Percentiles rank a stretch among this genome's conserved stretches.
Conservation (phyloP, 2,888 invertebrate genomes). For the Thecocarcelia acutangulata region DNA sequence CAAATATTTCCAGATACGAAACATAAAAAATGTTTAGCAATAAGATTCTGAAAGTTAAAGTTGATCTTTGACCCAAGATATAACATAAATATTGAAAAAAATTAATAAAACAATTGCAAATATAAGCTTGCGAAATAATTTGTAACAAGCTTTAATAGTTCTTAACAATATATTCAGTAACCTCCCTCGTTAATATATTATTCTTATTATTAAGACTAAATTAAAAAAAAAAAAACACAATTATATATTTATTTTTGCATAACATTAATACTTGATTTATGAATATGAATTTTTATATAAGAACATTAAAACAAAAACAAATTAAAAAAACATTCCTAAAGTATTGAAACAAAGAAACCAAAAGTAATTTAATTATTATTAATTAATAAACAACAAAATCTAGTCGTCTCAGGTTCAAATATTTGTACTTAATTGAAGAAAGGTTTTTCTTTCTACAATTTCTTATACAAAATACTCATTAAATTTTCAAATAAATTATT, state of each 20-base stretch:
- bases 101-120: too few species aligned
- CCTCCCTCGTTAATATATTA: not conserved
- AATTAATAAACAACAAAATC: slow-evolving; percentile 61
- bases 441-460: slow-evolving; percentile 16
- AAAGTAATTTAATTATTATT: slow-evolving; percentile 16
- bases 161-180: too few species aligned
- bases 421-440: slow-evolving; percentile 35
- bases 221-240: not conserved
- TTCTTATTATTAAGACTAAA: slow-evolving; percentile 23
- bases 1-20: too few species aligned
- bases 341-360: slow-evolving; percentile 4
- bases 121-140: too few species aligned
- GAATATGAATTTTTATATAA: slow-evolving; percentile 7
- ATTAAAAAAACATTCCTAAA: slow-evolving; percentile 59
- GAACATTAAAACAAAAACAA: slow-evolving; percentile 17
- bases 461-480: slow-evolving; percentile 5
- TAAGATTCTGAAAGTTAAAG: too few species aligned
- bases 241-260: slow-evolving; percentile 27
- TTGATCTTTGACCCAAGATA: too few species aligned
- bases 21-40: too few species aligned
- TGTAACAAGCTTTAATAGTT: too few species aligned
- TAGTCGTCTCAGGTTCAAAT: slow-evolving; percentile 69
- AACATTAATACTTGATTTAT: slow-evolving; percentile 29
- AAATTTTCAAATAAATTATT: slow-evolving; percentile 19
- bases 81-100: too few species aligned